Percentiles rank a stretch among this genome's conserved stretches.
Conservation (phyloP, 2,797 vertebrate species). For the Rousettus madagascariensis region DNA sequence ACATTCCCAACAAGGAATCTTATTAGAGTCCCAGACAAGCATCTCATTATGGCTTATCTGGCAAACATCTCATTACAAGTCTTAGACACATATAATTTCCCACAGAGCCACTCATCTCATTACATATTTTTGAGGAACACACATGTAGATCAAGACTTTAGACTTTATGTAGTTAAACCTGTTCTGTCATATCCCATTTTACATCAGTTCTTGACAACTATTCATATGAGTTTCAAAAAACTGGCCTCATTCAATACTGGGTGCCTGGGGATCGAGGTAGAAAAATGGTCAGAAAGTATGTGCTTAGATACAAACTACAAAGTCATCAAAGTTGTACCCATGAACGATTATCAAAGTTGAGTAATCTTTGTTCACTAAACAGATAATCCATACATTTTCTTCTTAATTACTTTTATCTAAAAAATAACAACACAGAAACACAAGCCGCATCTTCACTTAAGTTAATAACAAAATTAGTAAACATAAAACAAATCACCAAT, state of each 20-base stretch:
- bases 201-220: background rate
- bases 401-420: background rate
- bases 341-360: background rate
- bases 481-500: background rate
- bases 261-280: background rate
- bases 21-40: slow-evolving; percentile 3
- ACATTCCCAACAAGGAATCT: slow-evolving; percentile 43
- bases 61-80: background rate
- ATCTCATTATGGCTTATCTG: slow-evolving; percentile 34
- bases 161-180: slow-evolving; percentile 1
- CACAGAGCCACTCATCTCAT: background rate
- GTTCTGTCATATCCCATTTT: background rate
- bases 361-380: background rate
- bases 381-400: background rate
- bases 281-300: background rate
- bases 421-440: background rate
- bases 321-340: background rate
- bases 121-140: background rate
- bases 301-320: background rate
- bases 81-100: background rate
- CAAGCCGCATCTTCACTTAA: background rate
- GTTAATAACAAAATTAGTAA: background rate
- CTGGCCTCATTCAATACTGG: background rate
- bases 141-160: background rate
- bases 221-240: background rate